Percentiles rank a stretch among this genome's conserved stretches.
phyloP scores from a whole-genome alignment of 2,113 vertebrate genomes.

The Camelus bactrianus region DNA sequence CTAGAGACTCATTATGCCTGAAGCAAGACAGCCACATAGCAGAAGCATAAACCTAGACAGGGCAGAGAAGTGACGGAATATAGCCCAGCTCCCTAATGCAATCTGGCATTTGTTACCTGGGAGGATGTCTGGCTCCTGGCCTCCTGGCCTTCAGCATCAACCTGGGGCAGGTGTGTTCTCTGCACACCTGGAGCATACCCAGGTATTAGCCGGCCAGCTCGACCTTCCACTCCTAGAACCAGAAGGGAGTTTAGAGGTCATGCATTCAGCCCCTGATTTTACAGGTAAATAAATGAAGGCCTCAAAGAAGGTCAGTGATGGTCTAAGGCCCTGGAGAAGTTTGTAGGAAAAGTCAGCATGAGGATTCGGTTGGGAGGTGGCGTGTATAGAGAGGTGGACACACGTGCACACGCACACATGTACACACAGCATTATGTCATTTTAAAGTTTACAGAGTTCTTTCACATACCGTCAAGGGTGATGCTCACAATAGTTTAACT shows the following conservation, averaged over 20 bases:
- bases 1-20: not conserved
- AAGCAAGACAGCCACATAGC: not conserved
- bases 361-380: not conserved
- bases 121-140: not conserved
- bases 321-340: not conserved
- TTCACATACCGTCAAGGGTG: not conserved
- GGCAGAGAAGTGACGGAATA: not conserved
- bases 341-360: not conserved
- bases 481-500: not conserved
- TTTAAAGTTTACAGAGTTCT: not conserved
- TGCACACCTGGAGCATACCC: not conserved
- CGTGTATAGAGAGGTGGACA: not conserved
- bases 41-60: not conserved
- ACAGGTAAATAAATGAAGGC: not conserved
- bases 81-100: not conserved
- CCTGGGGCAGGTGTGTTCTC: not conserved
- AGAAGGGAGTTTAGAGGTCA: constrained; percentile 2
- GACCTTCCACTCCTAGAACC: not conserved
- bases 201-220: not conserved
- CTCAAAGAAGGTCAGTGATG: not conserved
- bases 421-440: not conserved
- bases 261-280: not conserved
- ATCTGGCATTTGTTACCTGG: not conserved
- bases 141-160: not conserved
- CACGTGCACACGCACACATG: not conserved